Conservation (phyloP, 2,797 vertebrate genomes). For the Oreonectes daqikongensis region DNA sequence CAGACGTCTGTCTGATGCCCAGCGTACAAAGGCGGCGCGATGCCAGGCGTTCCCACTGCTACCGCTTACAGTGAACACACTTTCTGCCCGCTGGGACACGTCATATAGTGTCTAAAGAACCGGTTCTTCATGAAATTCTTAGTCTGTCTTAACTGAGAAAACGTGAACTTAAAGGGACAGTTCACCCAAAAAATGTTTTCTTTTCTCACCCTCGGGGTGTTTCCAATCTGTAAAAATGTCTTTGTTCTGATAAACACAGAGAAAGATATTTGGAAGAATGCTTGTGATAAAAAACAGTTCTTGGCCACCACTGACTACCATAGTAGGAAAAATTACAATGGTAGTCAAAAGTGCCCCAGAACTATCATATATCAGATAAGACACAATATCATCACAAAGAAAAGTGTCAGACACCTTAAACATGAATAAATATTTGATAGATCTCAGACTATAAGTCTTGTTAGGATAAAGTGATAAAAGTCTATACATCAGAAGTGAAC, state of each 20-base stretch:
- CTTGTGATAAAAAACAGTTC: no score
- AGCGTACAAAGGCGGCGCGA: slow-evolving; percentile 2
- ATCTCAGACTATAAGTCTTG: background rate
- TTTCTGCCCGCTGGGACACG: slow-evolving; percentile 10
- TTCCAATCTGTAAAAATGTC: no score
- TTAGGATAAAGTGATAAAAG: background rate
- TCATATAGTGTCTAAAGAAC: slow-evolving; percentile 16
- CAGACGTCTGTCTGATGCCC: slow-evolving; percentile 45
- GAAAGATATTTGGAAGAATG: no score
- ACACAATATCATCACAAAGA: no score
- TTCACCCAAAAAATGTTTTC: no score
- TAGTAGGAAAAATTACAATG: no score
- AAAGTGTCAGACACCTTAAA: background rate
- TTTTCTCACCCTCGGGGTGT: no score
- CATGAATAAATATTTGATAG: background rate
- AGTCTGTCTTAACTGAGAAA: slow-evolving; percentile 11
- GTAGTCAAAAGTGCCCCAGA: no score
- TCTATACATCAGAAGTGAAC: background rate
- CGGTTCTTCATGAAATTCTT: background rate
- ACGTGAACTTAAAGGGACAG: no score
- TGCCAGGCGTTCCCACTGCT: background rate
- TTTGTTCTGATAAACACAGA: no score
- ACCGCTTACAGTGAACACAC: slow-evolving; percentile 4
- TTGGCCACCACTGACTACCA: no score
- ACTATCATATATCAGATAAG: no score